Evolutionary conservation across 2,797 vertebrate genomes (phyloP).

Genomic region (Oreortyx pictus): DNA sequence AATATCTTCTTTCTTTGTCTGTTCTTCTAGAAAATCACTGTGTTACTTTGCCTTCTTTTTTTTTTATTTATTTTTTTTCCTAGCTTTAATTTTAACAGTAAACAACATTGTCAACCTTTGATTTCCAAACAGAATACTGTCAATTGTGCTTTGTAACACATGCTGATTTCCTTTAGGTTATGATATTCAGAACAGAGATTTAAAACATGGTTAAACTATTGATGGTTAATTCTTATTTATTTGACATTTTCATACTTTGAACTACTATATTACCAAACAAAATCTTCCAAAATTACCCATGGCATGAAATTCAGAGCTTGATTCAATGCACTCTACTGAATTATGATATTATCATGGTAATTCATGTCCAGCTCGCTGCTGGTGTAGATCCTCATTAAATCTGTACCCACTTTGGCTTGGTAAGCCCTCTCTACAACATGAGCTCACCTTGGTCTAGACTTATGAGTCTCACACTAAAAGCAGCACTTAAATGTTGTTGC

Average conservation of each 20-base stretch:
- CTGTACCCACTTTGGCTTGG: not conserved
- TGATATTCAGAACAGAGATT: not conserved
- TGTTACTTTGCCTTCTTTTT: not conserved
- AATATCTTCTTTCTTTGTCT: not conserved
- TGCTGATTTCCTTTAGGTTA: not conserved
- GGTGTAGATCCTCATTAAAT: not conserved
- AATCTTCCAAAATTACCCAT: not conserved
- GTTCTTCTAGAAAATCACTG: not conserved
- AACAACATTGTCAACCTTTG: not conserved
- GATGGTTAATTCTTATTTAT: not conserved
- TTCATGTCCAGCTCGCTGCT: not conserved
- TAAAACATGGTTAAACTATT: not conserved
- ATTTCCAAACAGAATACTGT: not conserved
- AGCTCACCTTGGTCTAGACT: fast-evolving
- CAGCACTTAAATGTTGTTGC: not conserved
- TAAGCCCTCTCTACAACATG: fast-evolving
- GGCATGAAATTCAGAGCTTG: not conserved
- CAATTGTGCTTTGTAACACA: not conserved
- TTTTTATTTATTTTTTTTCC: not conserved
- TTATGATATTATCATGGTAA: not conserved
- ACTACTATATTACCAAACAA: not conserved
- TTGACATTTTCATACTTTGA: not conserved
- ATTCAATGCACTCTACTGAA: not conserved
- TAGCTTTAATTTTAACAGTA: not conserved
- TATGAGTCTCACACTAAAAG: fast-evolving